Base-by-base conservation (phyloP, 2,113 vertebrate genomes). In the Chionis minor region DNA sequence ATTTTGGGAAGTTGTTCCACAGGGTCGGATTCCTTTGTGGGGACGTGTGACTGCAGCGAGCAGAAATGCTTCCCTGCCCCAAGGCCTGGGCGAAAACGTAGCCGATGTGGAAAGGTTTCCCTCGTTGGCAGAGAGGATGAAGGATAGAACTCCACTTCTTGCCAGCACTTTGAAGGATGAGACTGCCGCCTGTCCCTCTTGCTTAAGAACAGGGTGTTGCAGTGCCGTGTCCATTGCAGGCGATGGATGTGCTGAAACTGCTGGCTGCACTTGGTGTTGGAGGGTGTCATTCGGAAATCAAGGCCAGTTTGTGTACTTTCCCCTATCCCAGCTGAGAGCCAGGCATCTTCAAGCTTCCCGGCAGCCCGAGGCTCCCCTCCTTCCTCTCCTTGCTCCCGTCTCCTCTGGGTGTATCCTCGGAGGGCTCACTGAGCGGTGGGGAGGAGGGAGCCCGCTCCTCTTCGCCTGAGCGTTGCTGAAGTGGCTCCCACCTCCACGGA, bases 191-290 rank as follows among this genome's bases (percentile, higher is more conserved):
- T 61, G 1, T 40, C 54, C 81, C 54, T 85, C 91, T 82, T 47
- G 85, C 81, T 86, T 61, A 71, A 77, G 89, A 86, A 63, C 81
- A 91, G 94, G 90, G 92, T 92, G 71, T 94, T 93, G 73, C 93
- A 79, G 89, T 61, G 96, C 89, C 65, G 77, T 75, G 45, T 97
- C 97, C 96, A 92, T 97, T 96, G 97, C 97, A 18, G 97, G 97
- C 97, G 44, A 97, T 96, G 97, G 96, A 96, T 88, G 80, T 61
- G 70, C 77, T 45, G 79, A 78, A 92, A 90, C 86, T 83, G 84
- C 94, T 92, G 82, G 81, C 90, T 85, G 90, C 86, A 88, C 86
- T 91, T 74, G 4, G 16, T 1, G 54, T 74, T 33, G 63, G 75
- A 92, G 63, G 88, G 63, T 63, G 73, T 93, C 47, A 4, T 47